Percentiles rank a stretch among this genome's conserved stretches.
phyloP scores from a whole-genome alignment of 2,888 invertebrate species.

The Criorhina ranunculi region DNA sequence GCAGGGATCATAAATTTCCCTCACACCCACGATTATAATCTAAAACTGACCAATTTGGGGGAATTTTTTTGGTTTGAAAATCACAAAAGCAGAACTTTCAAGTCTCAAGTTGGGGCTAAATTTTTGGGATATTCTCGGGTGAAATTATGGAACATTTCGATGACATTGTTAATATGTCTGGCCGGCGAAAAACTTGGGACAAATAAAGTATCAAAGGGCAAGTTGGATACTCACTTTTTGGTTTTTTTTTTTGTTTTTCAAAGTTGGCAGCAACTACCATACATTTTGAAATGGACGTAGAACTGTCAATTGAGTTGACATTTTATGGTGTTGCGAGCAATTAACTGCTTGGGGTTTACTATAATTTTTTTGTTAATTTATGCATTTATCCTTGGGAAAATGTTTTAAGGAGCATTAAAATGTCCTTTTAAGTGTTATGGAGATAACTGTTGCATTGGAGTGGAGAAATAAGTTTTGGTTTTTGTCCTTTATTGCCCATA shows the following conservation, averaged over 20 bases:
- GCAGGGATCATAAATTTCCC: background rate
- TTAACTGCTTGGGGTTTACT: background rate
- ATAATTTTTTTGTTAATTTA: conserved; percentile 6
- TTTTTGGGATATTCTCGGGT: background rate
- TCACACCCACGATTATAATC: background rate
- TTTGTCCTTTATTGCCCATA: no score
- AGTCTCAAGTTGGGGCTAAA: no score
- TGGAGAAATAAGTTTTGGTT: no score
- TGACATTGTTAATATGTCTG: conserved; percentile 10
- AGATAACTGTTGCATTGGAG: conserved; percentile 1
- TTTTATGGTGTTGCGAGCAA: background rate
- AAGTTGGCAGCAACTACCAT: background rate
- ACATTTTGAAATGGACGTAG: background rate
- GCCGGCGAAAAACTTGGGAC: conserved; percentile 1
- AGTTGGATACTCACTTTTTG: background rate
- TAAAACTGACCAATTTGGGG: background rate
- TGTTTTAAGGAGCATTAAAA: background rate
- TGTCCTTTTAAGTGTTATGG: background rate
- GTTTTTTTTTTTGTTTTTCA: background rate
- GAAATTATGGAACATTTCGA: conserved; percentile 1
- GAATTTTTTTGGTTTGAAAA: no score
- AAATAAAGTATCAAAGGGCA: background rate
- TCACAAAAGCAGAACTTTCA: no score
- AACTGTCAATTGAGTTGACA: conserved; percentile 11
- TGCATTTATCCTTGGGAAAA: background rate